These are phyloP conservation scores for Brachypodius melanocephalos DNA, from an alignment of 2,113 vertebrate genomes.

Conservation along the genomic window DNA sequence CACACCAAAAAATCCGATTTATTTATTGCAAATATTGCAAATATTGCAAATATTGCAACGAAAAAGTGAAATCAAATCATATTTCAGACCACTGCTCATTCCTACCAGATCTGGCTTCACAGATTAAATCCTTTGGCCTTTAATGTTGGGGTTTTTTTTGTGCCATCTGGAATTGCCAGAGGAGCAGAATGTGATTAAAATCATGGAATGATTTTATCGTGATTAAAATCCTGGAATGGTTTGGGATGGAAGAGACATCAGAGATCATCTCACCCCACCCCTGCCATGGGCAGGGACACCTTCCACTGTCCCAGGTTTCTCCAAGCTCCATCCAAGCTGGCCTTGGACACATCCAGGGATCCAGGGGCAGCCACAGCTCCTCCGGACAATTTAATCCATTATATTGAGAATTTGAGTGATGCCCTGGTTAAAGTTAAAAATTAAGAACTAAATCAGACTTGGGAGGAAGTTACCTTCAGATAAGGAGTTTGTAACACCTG, in stretches of 20 bases:
- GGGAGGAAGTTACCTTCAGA: neutral
- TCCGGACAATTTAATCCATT: neutral
- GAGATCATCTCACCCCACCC: neutral
- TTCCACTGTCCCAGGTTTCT: neutral
- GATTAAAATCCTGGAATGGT: too few relatives aligned
- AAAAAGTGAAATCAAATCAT: neutral
- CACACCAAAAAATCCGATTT: neutral
- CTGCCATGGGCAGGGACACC: neutral
- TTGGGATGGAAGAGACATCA: neutral
- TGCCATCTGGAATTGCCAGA: neutral
- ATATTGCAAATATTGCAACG: too few relatives aligned
- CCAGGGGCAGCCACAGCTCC: neutral
- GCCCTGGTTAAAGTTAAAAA: neutral
- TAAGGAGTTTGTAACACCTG: neutral
- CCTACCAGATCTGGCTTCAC: neutral
- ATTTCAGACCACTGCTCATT: neutral
- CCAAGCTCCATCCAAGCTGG: rapidly evolving
- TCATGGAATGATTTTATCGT: too few relatives aligned
- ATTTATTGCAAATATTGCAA: neutral
- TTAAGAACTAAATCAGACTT: neutral
- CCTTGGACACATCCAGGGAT: neutral
- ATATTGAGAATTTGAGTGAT: neutral
- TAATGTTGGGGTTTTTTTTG: neutral
- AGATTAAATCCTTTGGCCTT: neutral
- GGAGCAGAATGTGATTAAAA: neutral